Evolutionary conservation across 2,113 vertebrate species (phyloP), one percentile per base, ranked within the genome.

Genomic region (Phycodurus eques): DNA sequence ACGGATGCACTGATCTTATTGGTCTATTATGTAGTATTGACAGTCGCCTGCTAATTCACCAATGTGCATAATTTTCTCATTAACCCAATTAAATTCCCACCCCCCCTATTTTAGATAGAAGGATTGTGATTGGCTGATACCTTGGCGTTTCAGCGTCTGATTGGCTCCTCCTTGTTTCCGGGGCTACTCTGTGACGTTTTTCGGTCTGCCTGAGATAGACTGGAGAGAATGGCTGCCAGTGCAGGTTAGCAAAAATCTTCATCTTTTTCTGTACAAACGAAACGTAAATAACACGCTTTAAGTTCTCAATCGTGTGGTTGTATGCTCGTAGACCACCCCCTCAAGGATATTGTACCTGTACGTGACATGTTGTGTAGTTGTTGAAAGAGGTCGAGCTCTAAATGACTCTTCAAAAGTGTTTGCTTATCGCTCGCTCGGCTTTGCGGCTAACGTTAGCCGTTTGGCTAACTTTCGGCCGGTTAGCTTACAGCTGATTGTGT

Each of bases 181-280:
- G 92, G 88, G 88, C 86, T 87, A 83, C 62, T 59, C 78, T 72
- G 62, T 66, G 84, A 94, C 92, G 91, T 92, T 89, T 90, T 84
- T 84, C 82, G 83, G 84, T 88, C 82, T 87, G 87, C 53, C 86
- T 82, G 87, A 92, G 88, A 91, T 86, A 91, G 90, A 93, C 88
- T 75, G 92, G 90, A 89, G 94, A 96, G 94, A 93, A 98, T 98
- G 97, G 97, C 97, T 92, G 96, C 96, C 93, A 92, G 95, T 94
- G 95, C 96, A 96, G 97, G 97, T 98, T 91, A 92, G 97, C 93
- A 27, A 84, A 47, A 85, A 85, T 88, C 77, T 74, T 80, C 67
- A 77, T 85, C 88, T 86, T 90, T 90, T 88, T 84, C 66, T 89
- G 43, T 78, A 69, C 27, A 46, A 68, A 75, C 74, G 49, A 68